Conservation (phyloP, 2,888 invertebrate species). For the Sphaerolaimus hirsutus region DNA sequence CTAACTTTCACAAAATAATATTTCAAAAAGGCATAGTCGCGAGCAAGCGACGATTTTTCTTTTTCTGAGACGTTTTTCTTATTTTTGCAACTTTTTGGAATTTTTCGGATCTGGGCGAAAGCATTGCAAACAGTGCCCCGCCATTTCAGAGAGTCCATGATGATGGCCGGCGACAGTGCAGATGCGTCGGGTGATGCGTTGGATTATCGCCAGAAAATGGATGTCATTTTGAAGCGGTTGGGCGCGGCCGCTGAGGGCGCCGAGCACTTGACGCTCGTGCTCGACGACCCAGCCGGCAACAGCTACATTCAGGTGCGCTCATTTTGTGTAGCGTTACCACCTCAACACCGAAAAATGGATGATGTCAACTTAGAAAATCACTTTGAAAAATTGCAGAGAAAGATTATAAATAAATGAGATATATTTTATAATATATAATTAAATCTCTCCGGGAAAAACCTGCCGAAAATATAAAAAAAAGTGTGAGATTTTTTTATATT, state of each 20-base stretch:
- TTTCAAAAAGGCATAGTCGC: too few relatives aligned
- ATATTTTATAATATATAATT: not conserved
- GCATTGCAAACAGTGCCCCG: too few relatives aligned
- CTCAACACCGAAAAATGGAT: not conserved
- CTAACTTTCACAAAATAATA: too few relatives aligned
- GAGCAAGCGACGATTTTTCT: too few relatives aligned
- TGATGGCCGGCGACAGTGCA: slow-evolving; percentile 43
- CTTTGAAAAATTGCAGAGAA: too few relatives aligned
- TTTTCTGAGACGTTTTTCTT: too few relatives aligned
- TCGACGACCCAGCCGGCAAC: slow-evolving; percentile 92
- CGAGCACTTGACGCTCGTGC: slow-evolving; percentile 43
- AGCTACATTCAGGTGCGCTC: slow-evolving; percentile 53
- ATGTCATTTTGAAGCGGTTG: slow-evolving; percentile 41
- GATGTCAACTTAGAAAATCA: too few relatives aligned
- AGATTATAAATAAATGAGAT: not conserved
- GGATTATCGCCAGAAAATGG: slow-evolving; percentile 35
- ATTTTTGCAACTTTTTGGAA: too few relatives aligned
- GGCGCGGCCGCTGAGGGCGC: slow-evolving; percentile 40
- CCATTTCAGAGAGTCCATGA: not conserved
- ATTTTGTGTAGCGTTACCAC: not conserved
- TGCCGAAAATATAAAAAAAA: not conserved
- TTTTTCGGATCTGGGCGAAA: too few relatives aligned
- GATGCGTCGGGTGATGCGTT: too few relatives aligned
- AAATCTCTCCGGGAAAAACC: too few relatives aligned
- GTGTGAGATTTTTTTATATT: not conserved